Percentiles rank a stretch among this genome's conserved stretches.
Evolutionary conservation across 64 coral and sea anemone species (phyloP).

Genomic region (Stichodactyla helianthus): DNA sequence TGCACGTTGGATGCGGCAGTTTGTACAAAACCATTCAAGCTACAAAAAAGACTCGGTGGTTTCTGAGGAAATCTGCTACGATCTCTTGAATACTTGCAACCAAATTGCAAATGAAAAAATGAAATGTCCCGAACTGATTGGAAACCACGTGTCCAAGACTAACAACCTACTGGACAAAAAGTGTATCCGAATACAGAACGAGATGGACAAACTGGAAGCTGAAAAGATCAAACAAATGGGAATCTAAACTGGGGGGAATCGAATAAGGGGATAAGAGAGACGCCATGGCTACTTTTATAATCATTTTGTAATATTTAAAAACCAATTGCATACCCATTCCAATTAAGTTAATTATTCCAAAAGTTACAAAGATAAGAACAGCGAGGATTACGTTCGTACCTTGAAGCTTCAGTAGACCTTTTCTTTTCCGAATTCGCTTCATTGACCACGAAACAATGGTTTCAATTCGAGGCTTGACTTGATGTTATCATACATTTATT

Average conservation of each 20-base stretch:
- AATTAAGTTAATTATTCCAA: too few species aligned
- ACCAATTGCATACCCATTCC: too few species aligned
- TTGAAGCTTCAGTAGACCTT: too few species aligned
- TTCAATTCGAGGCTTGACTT: too few species aligned
- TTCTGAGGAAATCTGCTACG: constrained; percentile 81
- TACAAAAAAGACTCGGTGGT: constrained; percentile 94
- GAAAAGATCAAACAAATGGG: constrained; percentile 11
- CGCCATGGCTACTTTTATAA: too few species aligned
- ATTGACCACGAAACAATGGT: too few species aligned
- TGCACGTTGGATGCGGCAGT: constrained; percentile 86
- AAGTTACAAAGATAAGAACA: too few species aligned
- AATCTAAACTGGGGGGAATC: neutral
- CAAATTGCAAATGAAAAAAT: constrained; percentile 56
- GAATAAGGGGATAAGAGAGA: neutral
- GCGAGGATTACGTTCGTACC: too few species aligned
- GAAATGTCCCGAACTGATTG: constrained; percentile 78
- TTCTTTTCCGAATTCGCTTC: too few species aligned
- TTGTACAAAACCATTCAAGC: constrained; percentile 69
- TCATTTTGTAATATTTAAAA: too few species aligned
- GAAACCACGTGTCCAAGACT: constrained; percentile 63
- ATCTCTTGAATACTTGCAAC: constrained; percentile 78
- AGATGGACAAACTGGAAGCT: constrained; percentile 62
- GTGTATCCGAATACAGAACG: constrained; percentile 70
- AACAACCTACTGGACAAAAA: constrained; percentile 66
- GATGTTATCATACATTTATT: too few species aligned